Evolutionary conservation across 2,113 vertebrate genomes (phyloP), one percentile per base, ranked within the genome.

Genomic region (Merops nubicus): DNA sequence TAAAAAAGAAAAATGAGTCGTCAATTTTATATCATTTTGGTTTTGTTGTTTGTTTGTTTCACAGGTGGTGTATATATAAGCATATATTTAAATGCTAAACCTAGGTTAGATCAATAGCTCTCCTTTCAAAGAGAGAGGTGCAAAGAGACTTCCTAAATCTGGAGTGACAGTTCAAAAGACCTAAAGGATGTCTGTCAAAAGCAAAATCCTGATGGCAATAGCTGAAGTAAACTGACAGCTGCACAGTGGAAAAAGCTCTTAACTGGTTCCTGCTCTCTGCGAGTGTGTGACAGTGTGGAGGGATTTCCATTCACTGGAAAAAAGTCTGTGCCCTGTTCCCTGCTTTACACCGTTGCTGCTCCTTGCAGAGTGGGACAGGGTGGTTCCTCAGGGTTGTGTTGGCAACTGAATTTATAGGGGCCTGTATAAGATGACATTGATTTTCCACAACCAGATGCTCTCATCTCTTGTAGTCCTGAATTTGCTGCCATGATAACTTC

Each of bases 131-230:
- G 16, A 56, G 47, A n/a, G 89, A 81, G 40, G 43, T 89, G 72
- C 36, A 31, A 16, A 83, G 60, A 81, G 28, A 19, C 51, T 78
- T 89, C 40, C 36, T 60, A 89, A 91, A 89, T 85, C 51, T 20
- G 19, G 73, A 84, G 28, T 68, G 91, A 43, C 89, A 87, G 36
- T 91, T 96, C 79, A 84, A 92, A 94, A 67, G 86, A 42, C 5
- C 23, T 57, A 59, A 72, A 70, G 16, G 51, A 29, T 86, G 47
- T 31, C 73, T 96, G 80, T 92, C 91, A 85, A 42, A 92, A 84
- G 56, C 31, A 9, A 84, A 85, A 12, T 89, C 75, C 69, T 60
- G 56, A 70, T 20, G 45, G 82, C 4, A 13, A 7, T 40, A 84
- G 64, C 86, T 84, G 6, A 76, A 92, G 36, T 54, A 70, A 92